These are phyloP conservation scores for Brachionus sp. DNA, from an alignment of 1,140 invertebrate genomes.

Conservation along the genomic window DNA sequence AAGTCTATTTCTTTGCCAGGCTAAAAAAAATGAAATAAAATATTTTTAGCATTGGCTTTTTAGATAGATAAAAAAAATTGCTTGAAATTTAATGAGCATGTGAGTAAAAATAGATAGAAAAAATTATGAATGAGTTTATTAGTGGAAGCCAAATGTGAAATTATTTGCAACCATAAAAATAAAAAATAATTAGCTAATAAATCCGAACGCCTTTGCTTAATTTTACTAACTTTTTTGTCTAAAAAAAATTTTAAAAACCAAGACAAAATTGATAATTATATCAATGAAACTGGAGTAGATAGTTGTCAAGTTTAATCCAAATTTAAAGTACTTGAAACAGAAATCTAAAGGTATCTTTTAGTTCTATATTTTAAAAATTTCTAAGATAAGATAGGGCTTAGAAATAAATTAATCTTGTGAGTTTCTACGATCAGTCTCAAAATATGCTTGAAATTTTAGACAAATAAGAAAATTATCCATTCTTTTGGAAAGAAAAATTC, in stretches of 20 bases:
- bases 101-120: background rate
- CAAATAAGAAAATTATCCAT: background rate
- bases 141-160: background rate
- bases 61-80: background rate
- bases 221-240: background rate
- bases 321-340: background rate
- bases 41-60: background rate
- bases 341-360: background rate
- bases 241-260: background rate
- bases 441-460: background rate
- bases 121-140: constrained; percentile 4
- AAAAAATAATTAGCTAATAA: constrained; percentile 6
- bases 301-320: background rate
- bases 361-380: background rate
- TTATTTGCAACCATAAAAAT: background rate
- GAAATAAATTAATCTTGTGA: background rate
- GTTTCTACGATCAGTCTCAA: too few species aligned
- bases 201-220: background rate
- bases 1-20: background rate
- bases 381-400: background rate
- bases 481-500: background rate
- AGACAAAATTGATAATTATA: background rate
- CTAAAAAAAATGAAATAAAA: background rate
- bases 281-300: background rate
- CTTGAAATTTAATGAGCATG: background rate